Conservation (phyloP, 2,113 vertebrate genomes). For the Poicephalus gulielmi region DNA sequence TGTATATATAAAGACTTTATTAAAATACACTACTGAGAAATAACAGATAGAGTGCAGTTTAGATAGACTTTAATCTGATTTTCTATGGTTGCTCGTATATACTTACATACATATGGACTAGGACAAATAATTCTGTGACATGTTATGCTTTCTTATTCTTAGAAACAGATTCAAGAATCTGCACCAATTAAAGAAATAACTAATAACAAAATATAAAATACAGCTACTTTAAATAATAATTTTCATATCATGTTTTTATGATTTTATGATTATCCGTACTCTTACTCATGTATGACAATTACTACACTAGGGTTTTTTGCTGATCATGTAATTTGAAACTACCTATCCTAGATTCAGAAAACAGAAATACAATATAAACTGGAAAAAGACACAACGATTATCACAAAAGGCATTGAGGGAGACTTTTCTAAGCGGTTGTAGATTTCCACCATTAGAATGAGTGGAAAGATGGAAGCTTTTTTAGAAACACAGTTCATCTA, state of each 20-base stretch:
- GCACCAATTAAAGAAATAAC: not conserved
- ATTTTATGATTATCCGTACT: not conserved
- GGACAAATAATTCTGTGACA: not conserved
- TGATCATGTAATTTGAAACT: not conserved
- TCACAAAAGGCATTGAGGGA: not conserved
- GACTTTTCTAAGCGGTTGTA: not conserved
- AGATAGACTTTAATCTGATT: not conserved
- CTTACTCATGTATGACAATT: not conserved
- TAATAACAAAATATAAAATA: not conserved
- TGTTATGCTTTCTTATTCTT: not conserved
- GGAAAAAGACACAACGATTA: not conserved
- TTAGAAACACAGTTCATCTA: not conserved
- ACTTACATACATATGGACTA: not conserved
- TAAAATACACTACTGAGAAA: not conserved
- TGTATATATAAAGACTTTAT: not conserved
- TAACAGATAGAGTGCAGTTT: not conserved
- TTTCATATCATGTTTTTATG: not conserved
- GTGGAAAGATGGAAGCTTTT: not conserved
- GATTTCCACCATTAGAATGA: not conserved
- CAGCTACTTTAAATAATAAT: not conserved
- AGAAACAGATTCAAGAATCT: not conserved
- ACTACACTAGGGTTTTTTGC: not conserved
- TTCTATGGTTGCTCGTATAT: not conserved
- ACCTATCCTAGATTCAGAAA: not conserved
- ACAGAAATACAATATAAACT: not conserved